Evolutionary conservation across 2,888 invertebrate species (phyloP), one percentile per base, ranked within the genome.

Genomic region (Apodemia duryi): DNA sequence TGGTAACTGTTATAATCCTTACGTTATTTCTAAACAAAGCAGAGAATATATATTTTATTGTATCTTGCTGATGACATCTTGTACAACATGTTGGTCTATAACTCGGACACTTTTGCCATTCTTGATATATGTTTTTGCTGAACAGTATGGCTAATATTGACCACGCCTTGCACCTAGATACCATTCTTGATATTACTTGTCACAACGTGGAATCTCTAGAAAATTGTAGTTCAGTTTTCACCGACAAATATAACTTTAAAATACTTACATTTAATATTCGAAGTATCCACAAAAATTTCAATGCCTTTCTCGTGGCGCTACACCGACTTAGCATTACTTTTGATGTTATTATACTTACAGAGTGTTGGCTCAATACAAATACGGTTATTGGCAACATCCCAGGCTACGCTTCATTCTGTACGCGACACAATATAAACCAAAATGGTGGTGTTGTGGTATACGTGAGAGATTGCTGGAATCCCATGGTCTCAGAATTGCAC

Each of bases 361-460:
- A 67, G 49, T 67, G 65, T 60, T 63, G 67, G 60, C 38, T 65
- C 6, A 46, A 60, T 7, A 51, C 43, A 21, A 46, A 52, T 28
- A 57, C 60, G n/a, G 28, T 51, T 46, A 43, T 66, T 13, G 54
- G 62, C 21, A 29, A 52, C 28, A 54, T 54, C n/a, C 54, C 54
- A 13, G 10, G 54, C 7, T 54, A 21, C n/a, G 7, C 28, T 11
- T 21, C 21, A 21, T 38, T 64, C 28, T n/a, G 9, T 13, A 29
- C 28, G 46, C 63, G 9, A 43, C 21, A 21, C 21, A 21, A 21
- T 21, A 21, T 21, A 21, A 21, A 21, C 21, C 21, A 21, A 21
- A 21, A 21, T 21, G 21, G 21, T 21, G 21, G 21, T 21, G 21
- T 21, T 21, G 21, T 21, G 21, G 21, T 21, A 21, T 21, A 21